phyloP scores from a whole-genome alignment of 2,888 invertebrate genomes.

The Athrips mouffetella region DNA sequence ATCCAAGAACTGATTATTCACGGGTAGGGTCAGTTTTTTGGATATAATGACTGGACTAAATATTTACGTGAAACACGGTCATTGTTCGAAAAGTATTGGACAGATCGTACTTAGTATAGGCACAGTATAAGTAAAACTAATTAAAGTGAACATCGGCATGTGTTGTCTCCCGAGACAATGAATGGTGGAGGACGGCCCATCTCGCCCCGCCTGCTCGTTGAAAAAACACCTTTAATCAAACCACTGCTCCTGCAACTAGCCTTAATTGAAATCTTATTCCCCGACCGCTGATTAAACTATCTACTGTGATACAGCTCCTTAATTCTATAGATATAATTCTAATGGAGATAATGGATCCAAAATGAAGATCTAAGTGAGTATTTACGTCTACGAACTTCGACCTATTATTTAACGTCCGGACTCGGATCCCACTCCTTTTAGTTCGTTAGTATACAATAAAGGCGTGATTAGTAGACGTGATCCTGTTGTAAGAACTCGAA shows the following conservation, averaged over 20 bases:
- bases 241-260: slow-evolving; percentile 42
- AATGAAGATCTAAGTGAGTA: neutral
- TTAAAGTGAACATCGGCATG: slow-evolving; percentile 66
- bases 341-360: too few relatives aligned
- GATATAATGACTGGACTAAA: too few relatives aligned
- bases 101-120: too few relatives aligned
- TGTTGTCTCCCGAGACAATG: slow-evolving; percentile 57
- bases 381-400: neutral
- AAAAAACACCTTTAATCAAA: slow-evolving; percentile 64
- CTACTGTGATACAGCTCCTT: too few relatives aligned
- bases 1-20: too few relatives aligned
- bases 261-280: slow-evolving; percentile 49
- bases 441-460: slow-evolving; percentile 5
- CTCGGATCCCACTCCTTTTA: neutral
- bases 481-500: slow-evolving; percentile 3
- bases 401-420: neutral
- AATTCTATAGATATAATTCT: too few relatives aligned
- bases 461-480: slow-evolving; percentile 6
- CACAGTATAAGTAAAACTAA: slow-evolving; percentile 63
- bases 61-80: too few relatives aligned
- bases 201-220: slow-evolving; percentile 29
- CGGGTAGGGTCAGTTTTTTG: too few relatives aligned
- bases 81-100: too few relatives aligned
- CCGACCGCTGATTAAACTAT: too few relatives aligned
- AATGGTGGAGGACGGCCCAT: slow-evolving; percentile 46